Base-by-base conservation (phyloP, 2,888 invertebrate species). In the Watsonalla binaria region DNA sequence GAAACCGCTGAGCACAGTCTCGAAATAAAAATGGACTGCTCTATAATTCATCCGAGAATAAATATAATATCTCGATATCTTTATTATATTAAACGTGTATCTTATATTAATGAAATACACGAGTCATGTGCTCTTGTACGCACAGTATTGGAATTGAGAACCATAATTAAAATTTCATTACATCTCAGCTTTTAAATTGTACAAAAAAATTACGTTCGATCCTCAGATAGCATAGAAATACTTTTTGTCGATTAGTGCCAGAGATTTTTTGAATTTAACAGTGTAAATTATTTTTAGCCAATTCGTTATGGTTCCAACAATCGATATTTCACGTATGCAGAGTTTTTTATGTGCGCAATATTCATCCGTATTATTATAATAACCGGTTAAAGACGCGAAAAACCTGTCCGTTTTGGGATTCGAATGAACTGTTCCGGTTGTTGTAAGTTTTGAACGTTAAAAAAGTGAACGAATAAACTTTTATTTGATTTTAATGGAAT, bases 361-460 rank as follows among this genome's bases (percentile, higher is more conserved):
- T 34, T 34, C 14, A 63, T 64, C 64, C 66, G 63, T 61, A 67
- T 70, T 65, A 65, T 70, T 71, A 65, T 74, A 72, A 74, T 53
- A 63, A 74, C 77, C 72, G 72, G 72, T 74, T 67, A 56, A 39
- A 56, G 63, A 62, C 67, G 73, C 65, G 63, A 70, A 60, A 56
- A 70, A 68, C 68, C 63, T 60, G 68, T 68, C 67, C 60, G 57
- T 61, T 72, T 71, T 54, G 62, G 62, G 53, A 51, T 53, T 11
- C 58, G 54, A 56, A 37, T 54, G 47, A 57, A 54, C 50, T 60
- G 63, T 63, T 68, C 62, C 64, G 66, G 59, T 62, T 57, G 54
- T 56, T 52, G 37, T 47, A 52, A 7, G 46, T 55, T 59, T 59
- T 47, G 53, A 55, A 56, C 47, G 52, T 51, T 51, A 62, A 61